These are phyloP conservation scores for Scolanthus callimorphus DNA, from an alignment of 92 coral and sea anemone species.

Conservation along the genomic window DNA sequence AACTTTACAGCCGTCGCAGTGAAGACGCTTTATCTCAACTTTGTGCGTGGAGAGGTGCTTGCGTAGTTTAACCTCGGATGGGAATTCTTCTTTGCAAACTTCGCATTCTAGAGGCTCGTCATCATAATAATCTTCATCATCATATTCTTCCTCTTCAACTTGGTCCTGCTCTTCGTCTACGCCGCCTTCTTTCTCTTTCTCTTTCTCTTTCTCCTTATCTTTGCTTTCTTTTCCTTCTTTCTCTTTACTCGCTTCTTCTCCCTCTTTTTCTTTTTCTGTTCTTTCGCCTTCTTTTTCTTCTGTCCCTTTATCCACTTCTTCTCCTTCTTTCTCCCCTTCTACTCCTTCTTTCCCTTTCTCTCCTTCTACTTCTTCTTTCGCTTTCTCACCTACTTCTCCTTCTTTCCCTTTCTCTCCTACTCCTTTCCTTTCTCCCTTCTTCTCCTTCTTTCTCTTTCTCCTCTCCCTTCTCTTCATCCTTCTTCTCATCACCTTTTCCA, in stretches of 20 bases:
- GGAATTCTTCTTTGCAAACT: slow-evolving; percentile 26
- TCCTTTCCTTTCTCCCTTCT: neutral
- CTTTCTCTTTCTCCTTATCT: neutral
- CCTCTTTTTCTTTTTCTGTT: neutral
- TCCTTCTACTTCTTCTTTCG: neutral
- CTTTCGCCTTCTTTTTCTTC: neutral
- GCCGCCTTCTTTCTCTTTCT: neutral
- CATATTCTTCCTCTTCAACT: neutral
- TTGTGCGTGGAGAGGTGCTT: slow-evolving; percentile 34
- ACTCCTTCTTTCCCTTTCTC: neutral
- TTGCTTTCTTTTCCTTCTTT: neutral
- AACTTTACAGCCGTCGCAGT: slow-evolving; percentile 40
- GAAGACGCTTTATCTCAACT: slow-evolving; percentile 22
- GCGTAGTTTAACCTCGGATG: slow-evolving; percentile 21
- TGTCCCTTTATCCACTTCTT: neutral
- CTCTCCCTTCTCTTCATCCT: neutral
- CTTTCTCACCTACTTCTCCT: neutral
- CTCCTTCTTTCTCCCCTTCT: neutral
- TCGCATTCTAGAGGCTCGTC: slow-evolving; percentile 16
- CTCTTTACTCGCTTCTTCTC: neutral
- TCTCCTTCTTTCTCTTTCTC: neutral
- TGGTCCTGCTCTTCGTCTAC: slow-evolving; percentile 2
- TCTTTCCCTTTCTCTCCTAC: neutral
- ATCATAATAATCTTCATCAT: neutral
- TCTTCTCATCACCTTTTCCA: neutral